Percentiles rank a stretch among this genome's conserved stretches.
Conservation (phyloP, 2,113 vertebrate species). For the Aplodontia rufa region DNA sequence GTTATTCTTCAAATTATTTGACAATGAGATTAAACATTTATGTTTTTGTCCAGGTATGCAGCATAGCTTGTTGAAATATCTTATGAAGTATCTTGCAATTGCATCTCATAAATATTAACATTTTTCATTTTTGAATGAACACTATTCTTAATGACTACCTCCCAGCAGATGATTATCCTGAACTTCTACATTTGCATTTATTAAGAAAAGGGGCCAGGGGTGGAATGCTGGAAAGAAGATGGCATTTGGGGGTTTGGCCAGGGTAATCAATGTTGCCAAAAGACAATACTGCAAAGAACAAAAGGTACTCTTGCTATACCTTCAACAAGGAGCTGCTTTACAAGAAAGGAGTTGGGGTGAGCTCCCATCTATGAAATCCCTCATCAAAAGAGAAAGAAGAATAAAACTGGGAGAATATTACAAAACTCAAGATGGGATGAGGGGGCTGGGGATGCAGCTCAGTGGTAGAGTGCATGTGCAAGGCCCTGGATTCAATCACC, state of each 20-base stretch:
- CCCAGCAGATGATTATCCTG: background rate
- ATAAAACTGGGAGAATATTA: background rate
- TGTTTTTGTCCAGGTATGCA: no score
- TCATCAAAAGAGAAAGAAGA: background rate
- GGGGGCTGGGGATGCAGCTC: background rate
- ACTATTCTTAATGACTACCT: background rate
- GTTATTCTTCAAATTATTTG: no score
- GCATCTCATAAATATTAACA: no score
- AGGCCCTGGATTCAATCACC: background rate
- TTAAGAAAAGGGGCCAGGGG: background rate
- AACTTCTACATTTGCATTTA: background rate
- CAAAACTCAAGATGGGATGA: background rate
- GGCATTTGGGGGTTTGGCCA: background rate
- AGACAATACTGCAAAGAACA: background rate
- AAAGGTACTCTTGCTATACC: background rate
- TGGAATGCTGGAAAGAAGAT: background rate
- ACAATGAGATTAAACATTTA: no score
- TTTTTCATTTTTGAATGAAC: no score
- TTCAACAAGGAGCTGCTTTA: background rate
- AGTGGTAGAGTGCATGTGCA: background rate
- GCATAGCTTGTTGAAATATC: no score
- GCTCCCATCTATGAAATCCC: background rate
- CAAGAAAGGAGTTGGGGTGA: background rate
- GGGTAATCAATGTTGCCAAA: background rate
- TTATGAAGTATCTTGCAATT: no score